These are phyloP conservation scores for Vidua macroura DNA, from an alignment of 2,113 vertebrate species.

Conservation along the genomic window DNA sequence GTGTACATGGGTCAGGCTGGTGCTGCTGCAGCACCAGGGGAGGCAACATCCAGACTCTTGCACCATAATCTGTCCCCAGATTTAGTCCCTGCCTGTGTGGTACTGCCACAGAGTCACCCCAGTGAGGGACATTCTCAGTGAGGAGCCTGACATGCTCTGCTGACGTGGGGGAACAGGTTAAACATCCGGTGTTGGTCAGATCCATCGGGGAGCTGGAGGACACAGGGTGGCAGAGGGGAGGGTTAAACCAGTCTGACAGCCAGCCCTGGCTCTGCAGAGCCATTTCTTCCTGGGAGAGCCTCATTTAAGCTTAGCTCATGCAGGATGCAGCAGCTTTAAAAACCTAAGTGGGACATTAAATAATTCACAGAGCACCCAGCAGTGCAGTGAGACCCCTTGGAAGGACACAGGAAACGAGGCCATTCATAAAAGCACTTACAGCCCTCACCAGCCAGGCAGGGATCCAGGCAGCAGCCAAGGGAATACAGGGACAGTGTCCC, in stretches of 20 bases:
- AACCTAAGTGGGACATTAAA: neutral
- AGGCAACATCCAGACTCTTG: neutral
- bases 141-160: neutral
- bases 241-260: neutral
- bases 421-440: neutral
- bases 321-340: neutral
- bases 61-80: rapidly evolving
- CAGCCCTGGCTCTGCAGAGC: neutral
- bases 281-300: neutral
- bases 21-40: neutral
- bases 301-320: neutral
- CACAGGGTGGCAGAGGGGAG: neutral
- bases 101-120: neutral
- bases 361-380: neutral
- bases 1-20: rapidly evolving
- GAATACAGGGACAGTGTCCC: rapidly evolving
- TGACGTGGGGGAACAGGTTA: rapidly evolving
- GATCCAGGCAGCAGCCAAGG: neutral
- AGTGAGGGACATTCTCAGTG: rapidly evolving
- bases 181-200: neutral
- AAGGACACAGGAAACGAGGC: rapidly evolving
- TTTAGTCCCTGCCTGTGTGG: rapidly evolving
- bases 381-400: neutral
- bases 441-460: neutral
- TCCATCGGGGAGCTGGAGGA: neutral